Base-by-base conservation (phyloP, 2,888 invertebrate species). In the Aphrophora alni region DNA sequence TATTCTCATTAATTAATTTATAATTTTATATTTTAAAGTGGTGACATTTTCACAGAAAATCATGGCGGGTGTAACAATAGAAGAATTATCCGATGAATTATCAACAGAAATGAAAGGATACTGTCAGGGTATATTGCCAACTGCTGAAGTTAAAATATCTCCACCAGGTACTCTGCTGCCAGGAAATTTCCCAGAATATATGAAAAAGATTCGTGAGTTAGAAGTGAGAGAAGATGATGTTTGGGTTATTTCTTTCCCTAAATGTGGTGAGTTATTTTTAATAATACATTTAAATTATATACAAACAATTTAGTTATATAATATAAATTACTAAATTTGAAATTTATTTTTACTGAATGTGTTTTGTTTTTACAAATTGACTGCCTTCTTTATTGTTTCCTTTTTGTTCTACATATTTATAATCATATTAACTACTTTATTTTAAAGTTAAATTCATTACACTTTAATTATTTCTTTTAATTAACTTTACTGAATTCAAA, bases 171-270 rank as follows among this genome's bases (percentile, higher is more conserved):
- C 82, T 44, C 81, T 83, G 12, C 21, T 85, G 25, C 84, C 85
- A 7, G 82, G 81, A 38, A 82, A 83, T 77, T 84, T 82, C 76
- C 68, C 76, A 44, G 72, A 82, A 38, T 84, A 83, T 74, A 84
- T 84, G 33, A 82, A 84, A 21, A 79, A 81, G 27, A 85, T 85
- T 28, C 75, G 82, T 10, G 87, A 89, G 82, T 88, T 90, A 85
- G 86, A 89, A 78, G 89, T 91, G 3, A 86, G 88, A 5, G 88
- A 90, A 27, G 89, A 90, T 70, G 91, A 92, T 83, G 85, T 91
- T 33, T 91, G 90, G 90, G 88, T 92, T 0, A 89, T 89, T 83
- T 90, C 90, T 84, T 91, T 90, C 86, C 91, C 91, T 0, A 91
- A 91, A 87, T 89, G 90, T 78, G 91, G 91, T 91, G 68, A 68